Conservation (phyloP, 2,888 invertebrate species). For the Micoletzkya japonica region DNA sequence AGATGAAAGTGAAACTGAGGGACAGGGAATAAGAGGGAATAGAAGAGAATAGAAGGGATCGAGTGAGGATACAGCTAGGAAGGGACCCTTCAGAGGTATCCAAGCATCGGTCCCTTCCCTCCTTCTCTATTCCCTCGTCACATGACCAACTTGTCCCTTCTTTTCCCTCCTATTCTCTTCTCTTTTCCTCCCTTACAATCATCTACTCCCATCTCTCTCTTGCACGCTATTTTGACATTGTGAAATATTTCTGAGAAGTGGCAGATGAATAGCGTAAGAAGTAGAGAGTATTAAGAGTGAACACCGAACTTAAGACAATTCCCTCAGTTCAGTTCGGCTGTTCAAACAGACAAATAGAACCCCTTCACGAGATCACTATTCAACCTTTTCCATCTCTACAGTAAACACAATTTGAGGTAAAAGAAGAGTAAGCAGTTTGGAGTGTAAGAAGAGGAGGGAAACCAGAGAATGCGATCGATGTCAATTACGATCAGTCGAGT, state of each 20-base stretch:
- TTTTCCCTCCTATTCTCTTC: neutral
- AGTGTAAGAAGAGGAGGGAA: no score
- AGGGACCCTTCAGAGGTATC: neutral
- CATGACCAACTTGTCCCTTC: neutral
- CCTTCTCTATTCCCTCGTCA: no score
- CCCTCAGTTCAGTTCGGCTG: neutral
- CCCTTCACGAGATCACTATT: neutral
- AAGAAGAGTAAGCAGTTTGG: no score
- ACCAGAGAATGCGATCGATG: no score
- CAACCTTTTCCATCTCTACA: no score
- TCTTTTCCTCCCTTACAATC: neutral
- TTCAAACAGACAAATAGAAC: neutral
- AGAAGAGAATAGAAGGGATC: neutral
- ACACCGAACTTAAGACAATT: neutral
- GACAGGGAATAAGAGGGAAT: neutral
- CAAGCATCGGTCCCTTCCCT: no score
- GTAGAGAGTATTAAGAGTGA: neutral
- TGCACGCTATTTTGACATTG: neutral
- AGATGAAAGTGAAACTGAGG: neutral
- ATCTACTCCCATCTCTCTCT: slow-evolving; percentile 5
- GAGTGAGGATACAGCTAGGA: neutral
- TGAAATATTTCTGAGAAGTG: neutral
- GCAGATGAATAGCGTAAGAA: neutral
- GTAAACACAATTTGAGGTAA: no score
- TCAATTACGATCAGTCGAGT: no score